These are phyloP conservation scores for Astropecten irregularis DNA, from an alignment of 53 echinoderm and acorn worm species.

Conservation along the genomic window DNA sequence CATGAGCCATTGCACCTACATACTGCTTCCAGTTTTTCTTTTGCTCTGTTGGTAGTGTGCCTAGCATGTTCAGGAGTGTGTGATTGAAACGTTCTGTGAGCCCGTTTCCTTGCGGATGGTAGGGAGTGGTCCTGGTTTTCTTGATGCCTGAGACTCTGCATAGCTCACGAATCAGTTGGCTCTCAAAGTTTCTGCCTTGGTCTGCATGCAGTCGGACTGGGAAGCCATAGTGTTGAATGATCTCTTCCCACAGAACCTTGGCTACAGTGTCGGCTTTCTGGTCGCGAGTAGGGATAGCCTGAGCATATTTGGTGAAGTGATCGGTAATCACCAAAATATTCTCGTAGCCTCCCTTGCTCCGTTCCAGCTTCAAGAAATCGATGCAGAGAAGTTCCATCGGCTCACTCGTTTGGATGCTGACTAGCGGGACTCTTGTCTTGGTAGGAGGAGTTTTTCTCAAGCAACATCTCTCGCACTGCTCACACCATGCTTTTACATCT, in stretches of 20 bases:
- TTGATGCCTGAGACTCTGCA: conserved; percentile 33
- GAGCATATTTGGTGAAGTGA: conserved; percentile 44
- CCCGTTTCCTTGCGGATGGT: conserved; percentile 39
- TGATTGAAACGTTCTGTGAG: conserved; percentile 44
- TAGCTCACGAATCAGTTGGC: conserved; percentile 8
- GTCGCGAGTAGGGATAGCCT: conserved; percentile 22
- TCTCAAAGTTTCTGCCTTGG: conserved; percentile 53
- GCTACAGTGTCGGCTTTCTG: conserved; percentile 40
- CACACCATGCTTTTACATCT: conserved; percentile 39
- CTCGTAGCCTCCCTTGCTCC: conserved; percentile 25
- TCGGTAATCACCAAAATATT: conserved; percentile 39
- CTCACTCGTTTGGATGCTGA: conserved; percentile 9
- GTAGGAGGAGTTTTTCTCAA: conserved; percentile 30
- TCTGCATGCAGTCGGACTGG: conserved; percentile 37
- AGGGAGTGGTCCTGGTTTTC: not conserved
- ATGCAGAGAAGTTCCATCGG: conserved; percentile 47
- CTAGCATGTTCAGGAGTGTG: conserved; percentile 40
- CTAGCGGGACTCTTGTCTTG: conserved; percentile 4
- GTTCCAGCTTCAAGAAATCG: conserved; percentile 40
- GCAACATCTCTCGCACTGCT: conserved; percentile 30
- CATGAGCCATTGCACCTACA: conserved; percentile 15
- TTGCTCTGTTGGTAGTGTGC: conserved; percentile 15
- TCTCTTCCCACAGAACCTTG: conserved; percentile 30
- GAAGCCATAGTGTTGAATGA: conserved; percentile 48
- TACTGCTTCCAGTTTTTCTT: conserved; percentile 32